Conservation (phyloP, 1,140 invertebrate species). For the Aphelenchoides fujianensis region DNA sequence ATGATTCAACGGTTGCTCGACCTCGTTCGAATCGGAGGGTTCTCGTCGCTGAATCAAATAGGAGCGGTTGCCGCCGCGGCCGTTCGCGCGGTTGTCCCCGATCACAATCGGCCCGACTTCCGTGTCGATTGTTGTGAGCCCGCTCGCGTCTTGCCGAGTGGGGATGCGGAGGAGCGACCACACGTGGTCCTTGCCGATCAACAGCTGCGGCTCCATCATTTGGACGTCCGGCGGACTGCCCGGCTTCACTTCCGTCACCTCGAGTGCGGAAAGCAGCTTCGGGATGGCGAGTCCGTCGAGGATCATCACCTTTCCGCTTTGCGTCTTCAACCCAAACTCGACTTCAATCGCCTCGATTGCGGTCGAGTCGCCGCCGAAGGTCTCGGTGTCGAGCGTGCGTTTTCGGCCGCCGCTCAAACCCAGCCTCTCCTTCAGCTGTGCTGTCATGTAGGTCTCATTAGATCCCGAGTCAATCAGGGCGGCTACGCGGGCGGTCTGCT, state of each 20-base stretch:
- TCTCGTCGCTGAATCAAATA: not conserved
- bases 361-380: not conserved
- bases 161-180: not conserved
- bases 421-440: not conserved
- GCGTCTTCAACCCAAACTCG: not conserved
- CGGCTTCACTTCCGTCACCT: not conserved
- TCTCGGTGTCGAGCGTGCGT: not conserved
- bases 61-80: not conserved
- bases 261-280: not conserved
- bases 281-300: not conserved
- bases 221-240: not conserved
- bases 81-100: not conserved
- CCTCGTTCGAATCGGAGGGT: not conserved
- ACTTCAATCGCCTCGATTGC: not conserved
- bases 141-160: not conserved
- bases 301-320: not conserved
- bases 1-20: too few relatives aligned
- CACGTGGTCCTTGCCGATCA: not conserved
- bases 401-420: not conserved
- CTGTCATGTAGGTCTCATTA: not conserved
- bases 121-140: not conserved
- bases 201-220: not conserved
- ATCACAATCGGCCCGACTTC: not conserved
- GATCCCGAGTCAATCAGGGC: not conserved
- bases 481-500: not conserved